Base-by-base conservation (phyloP, 2,888 invertebrate genomes). In the Cheilosia grossa region DNA sequence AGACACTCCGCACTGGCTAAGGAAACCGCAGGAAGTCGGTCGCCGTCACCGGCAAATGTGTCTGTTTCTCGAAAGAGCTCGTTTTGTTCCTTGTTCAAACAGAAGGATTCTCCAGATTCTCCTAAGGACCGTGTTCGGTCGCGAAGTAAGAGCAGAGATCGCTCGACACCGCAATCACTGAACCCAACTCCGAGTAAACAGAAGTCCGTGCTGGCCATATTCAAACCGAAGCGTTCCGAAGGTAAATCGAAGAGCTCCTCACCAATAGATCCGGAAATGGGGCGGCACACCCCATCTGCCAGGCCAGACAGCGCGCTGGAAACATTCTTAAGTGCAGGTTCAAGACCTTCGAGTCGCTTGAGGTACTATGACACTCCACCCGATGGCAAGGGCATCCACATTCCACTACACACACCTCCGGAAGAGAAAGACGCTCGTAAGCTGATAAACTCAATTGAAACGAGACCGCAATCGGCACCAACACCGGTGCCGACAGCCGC, bases 1-100 rank as follows among this genome's bases (percentile, higher is more conserved):
- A 89, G 92, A 51, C 91, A 92, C 67, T 87, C 88, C 1, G 58
- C 88, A 17, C 61, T 89, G 15, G 66, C 88, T 0, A 89, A 89
- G 54, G 90, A 90, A 54, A 73, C 87, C 4, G 87, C 88, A n/a
- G 90, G 89, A 37, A 92, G 92, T 83, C 91, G 94, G 33, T 93
- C 94, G 1, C 96, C 96, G 0, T 96, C 97, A 1, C 96, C 96
- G 0, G 93, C 94, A 1, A 94, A 94, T 0, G 92, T 92, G 0
- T 93, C 94, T 0, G 93, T 94, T 0, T 96, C 96, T 0, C 93
- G 97, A 47, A 96, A 96, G 90, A 96, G 96, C 88, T 97, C 96
- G 40, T 96, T 97, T 89, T 95, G 96, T 77, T 96, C 96, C 4
- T 91, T 97, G 53, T 97, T 97, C 89, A 95, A 95, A 90, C 95